phyloP scores from a whole-genome alignment of 2,113 vertebrate species.

The Mellivora capensis region DNA sequence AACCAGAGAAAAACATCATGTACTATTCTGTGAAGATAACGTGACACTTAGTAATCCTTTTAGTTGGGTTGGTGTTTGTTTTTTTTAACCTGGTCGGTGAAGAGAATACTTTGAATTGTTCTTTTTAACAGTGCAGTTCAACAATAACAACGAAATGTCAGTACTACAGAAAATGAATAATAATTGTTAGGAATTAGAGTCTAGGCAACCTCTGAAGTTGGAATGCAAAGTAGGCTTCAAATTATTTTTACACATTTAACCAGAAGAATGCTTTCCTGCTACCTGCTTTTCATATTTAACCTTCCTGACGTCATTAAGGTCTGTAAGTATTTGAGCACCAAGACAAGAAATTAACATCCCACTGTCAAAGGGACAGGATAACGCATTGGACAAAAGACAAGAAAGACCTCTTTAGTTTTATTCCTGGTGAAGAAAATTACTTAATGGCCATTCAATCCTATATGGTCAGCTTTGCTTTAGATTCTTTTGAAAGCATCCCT shows the following conservation, averaged over 20 bases:
- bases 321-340: not conserved
- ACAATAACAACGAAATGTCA: constrained; percentile 59
- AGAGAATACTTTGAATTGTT: constrained; percentile 76
- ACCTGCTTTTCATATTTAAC: constrained; percentile 51
- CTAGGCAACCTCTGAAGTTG: not conserved
- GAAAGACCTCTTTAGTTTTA: not conserved
- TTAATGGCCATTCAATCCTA: not conserved
- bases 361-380: not conserved
- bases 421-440: not conserved
- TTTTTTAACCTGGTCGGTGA: constrained; percentile 38
- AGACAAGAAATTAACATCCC: not conserved
- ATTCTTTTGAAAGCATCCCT: not conserved
- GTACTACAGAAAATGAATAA: constrained; percentile 69
- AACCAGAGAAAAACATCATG: constrained; percentile 69
- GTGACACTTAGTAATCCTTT: constrained; percentile 68
- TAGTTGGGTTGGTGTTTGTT: not conserved
- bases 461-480: not conserved
- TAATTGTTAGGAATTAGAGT: constrained; percentile 67
- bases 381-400: not conserved
- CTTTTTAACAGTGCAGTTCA: constrained; percentile 73
- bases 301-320: not conserved
- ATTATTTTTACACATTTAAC: constrained; percentile 61
- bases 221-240: constrained; percentile 49
- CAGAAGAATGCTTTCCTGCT: constrained; percentile 41
- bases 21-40: constrained; percentile 71